Evolutionary conservation across 2,888 invertebrate genomes (phyloP).

Genomic region (Drosophila glabriapex): DNA sequence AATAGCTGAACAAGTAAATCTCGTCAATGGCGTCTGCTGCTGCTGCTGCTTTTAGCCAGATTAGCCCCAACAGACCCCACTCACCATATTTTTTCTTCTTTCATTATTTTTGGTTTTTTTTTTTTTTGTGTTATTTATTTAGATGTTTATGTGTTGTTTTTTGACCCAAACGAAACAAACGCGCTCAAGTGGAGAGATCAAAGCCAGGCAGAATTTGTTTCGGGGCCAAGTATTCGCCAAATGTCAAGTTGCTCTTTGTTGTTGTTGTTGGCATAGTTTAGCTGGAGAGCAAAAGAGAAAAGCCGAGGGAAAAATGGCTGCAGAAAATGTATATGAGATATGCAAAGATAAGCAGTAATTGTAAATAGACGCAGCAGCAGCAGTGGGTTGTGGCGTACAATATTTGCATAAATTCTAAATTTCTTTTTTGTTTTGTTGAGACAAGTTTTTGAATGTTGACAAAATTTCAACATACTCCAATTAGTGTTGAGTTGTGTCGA

Average conservation of each 20-base stretch:
- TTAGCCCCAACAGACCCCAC: constrained; percentile 37
- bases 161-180: constrained; percentile 44
- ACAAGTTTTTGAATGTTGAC: neutral
- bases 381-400: neutral
- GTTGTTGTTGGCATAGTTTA: constrained; percentile 48
- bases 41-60: constrained; percentile 52
- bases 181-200: constrained; percentile 61
- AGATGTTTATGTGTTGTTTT: constrained; percentile 23
- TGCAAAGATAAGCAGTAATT: neutral
- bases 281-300: constrained; percentile 42
- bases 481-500: neutral
- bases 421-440: neutral
- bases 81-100: constrained; percentile 1
- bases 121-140: constrained; percentile 19
- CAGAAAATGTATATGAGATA: constrained; percentile 1
- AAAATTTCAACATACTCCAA: neutral
- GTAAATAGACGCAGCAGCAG: neutral
- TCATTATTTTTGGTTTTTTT: neutral
- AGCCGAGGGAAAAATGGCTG: constrained; percentile 11
- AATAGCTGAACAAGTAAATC: constrained; percentile 57
- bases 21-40: constrained; percentile 55
- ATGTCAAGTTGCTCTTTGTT: constrained; percentile 50
- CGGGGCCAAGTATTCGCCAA: constrained; percentile 61
- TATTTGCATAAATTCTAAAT: neutral
- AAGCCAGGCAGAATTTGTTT: constrained; percentile 55